These are phyloP conservation scores for Melanogrammus aeglefinus DNA, from an alignment of 2,797 vertebrate genomes.

Conservation along the genomic window DNA sequence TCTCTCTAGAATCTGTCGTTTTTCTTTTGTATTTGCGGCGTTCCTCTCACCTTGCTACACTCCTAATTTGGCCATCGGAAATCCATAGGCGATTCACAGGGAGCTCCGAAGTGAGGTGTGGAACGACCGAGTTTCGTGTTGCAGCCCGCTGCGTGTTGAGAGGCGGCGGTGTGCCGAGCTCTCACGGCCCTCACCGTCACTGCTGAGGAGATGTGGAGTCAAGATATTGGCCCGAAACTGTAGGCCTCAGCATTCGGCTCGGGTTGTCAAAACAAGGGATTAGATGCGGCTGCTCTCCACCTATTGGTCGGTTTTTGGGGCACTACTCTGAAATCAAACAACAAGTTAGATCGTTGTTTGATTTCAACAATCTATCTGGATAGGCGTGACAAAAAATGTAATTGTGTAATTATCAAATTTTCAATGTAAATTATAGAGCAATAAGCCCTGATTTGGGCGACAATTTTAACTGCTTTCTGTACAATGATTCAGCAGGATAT, in stretches of 20 bases:
- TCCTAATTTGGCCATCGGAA: neutral
- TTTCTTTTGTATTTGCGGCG: neutral
- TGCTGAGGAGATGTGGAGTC: slow-evolving; percentile 10
- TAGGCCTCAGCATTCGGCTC: slow-evolving; percentile 56
- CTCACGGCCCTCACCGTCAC: slow-evolving; percentile 43
- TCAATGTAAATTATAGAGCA: no score
- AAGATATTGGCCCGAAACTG: slow-evolving; percentile 36
- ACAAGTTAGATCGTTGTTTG: neutral
- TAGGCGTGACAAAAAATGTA: no score
- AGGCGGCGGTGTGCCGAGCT: slow-evolving; percentile 46
- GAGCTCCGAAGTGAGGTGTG: neutral
- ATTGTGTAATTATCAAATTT: no score
- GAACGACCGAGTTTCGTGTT: neutral
- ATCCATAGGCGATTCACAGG: neutral
- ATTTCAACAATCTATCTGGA: no score
- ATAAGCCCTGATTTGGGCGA: neutral
- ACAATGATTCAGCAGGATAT: neutral
- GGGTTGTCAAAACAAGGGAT: slow-evolving; percentile 44
- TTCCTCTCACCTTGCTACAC: neutral
- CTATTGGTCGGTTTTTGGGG: neutral
- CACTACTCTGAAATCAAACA: no score
- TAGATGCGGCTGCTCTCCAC: neutral
- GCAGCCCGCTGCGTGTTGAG: slow-evolving; percentile 43
- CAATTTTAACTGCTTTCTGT: neutral
- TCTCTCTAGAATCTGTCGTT: neutral